Evolutionary conservation across 2,888 invertebrate genomes (phyloP).

Genomic region (Lapara coniferarum): DNA sequence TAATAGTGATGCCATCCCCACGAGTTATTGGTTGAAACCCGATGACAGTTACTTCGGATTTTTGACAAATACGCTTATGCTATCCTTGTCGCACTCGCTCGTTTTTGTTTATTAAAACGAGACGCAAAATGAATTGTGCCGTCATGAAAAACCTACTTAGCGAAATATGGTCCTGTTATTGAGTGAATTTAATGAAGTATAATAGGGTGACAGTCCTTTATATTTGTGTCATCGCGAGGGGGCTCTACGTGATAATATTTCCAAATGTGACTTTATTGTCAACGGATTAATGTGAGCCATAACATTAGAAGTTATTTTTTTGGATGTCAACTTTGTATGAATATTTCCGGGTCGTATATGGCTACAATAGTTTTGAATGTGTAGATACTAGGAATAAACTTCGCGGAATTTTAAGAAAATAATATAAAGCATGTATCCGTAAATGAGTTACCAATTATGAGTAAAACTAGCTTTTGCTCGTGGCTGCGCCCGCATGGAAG

Average conservation of each 20-base stretch:
- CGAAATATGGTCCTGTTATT: conserved; percentile 69
- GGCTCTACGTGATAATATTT: conserved; percentile 59
- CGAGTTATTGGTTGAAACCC: conserved; percentile 77
- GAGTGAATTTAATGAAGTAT: conserved; percentile 76
- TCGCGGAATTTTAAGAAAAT: too few relatives aligned
- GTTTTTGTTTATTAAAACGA: conserved; percentile 36
- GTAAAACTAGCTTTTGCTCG: too few relatives aligned
- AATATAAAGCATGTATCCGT: too few relatives aligned
- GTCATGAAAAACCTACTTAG: conserved; percentile 72
- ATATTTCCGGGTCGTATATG: neutral
- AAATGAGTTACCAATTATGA: too few relatives aligned
- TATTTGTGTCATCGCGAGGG: conserved; percentile 52
- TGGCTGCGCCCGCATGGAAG: too few relatives aligned
- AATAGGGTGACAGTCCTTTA: conserved; percentile 68
- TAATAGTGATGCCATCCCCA: conserved; percentile 80
- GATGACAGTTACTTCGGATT: conserved; percentile 74
- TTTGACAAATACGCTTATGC: conserved; percentile 57
- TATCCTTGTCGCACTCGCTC: conserved; percentile 47
- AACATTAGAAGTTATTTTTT: conserved; percentile 39
- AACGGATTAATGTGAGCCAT: conserved; percentile 43
- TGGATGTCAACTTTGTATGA: neutral
- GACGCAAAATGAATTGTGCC: conserved; percentile 46
- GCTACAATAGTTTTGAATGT: neutral
- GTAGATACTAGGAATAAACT: too few relatives aligned
- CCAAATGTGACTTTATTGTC: conserved; percentile 60